A percentile compares a stretch with the other conserved stretches of the same genome.
phyloP scores from a whole-genome alignment of 2,888 invertebrate species.

The Limulus polyphemus region DNA sequence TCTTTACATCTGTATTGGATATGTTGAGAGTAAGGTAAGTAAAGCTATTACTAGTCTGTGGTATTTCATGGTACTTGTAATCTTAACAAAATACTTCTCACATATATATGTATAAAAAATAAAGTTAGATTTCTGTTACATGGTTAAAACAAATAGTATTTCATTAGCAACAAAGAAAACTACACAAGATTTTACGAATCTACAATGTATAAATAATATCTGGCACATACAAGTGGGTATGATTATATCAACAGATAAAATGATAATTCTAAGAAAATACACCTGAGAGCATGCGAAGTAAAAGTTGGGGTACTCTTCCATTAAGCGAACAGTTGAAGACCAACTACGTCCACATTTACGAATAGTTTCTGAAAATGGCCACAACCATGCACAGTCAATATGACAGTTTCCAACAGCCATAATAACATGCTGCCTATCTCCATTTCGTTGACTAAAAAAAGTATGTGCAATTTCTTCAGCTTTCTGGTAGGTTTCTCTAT shows the following conservation, averaged over 20 bases:
- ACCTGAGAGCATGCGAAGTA: conserved; percentile 41
- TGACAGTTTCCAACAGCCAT: conserved; percentile 43
- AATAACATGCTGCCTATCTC: conserved; percentile 37
- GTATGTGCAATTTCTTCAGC: conserved; percentile 35
- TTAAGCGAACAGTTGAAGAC: conserved; percentile 38
- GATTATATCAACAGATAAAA: neutral
- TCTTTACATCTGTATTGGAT: no score
- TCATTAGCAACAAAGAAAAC: no score
- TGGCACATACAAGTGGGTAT: no score
- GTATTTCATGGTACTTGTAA: no score
- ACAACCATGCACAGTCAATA: conserved; percentile 44
- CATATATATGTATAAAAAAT: no score
- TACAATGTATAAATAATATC: no score
- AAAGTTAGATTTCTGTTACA: no score
- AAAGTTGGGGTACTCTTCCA: conserved; percentile 40
- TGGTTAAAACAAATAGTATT: no score
- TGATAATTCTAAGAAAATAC: conserved; percentile 28
- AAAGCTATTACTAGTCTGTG: no score
- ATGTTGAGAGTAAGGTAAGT: no score
- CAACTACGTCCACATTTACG: conserved; percentile 43
- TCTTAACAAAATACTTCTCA: no score
- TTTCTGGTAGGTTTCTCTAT: conserved; percentile 27
- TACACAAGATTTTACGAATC: no score
- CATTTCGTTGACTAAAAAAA: conserved; percentile 39
- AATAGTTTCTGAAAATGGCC: conserved; percentile 43